Evolutionary conservation across 1,140 invertebrate species (phyloP).

Genomic region (Leucophenga varia): DNA sequence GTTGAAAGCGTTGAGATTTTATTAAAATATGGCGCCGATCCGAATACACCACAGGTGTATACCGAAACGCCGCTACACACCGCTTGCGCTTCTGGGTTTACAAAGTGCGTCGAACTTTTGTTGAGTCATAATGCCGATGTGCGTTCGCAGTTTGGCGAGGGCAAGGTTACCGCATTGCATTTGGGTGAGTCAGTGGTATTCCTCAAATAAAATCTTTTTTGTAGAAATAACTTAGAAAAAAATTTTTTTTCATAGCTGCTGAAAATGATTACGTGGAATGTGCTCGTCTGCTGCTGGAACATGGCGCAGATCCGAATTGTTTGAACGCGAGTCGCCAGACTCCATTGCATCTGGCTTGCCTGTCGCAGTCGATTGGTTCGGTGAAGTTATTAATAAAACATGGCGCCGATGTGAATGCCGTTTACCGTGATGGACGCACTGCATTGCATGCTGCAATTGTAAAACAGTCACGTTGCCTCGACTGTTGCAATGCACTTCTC

Average conservation of each 20-base stretch:
- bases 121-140: constrained; percentile 75
- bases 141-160: constrained; percentile 67
- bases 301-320: constrained; percentile 68
- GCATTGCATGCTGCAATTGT: constrained; percentile 79
- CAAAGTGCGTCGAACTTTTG: constrained; percentile 68
- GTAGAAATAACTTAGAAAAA: too few species aligned
- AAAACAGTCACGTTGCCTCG: constrained; percentile 70
- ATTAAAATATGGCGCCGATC: constrained; percentile 69
- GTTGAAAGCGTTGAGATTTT: constrained; percentile 69
- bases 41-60: constrained; percentile 78
- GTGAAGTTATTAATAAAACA: constrained; percentile 67
- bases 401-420: constrained; percentile 64
- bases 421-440: constrained; percentile 71
- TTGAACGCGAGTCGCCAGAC: constrained; percentile 74
- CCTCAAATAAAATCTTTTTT: neutral
- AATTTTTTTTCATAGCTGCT: constrained; percentile 58
- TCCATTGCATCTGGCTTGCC: constrained; percentile 74
- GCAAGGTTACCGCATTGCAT: constrained; percentile 74
- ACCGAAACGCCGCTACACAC: constrained; percentile 83
- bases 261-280: constrained; percentile 78
- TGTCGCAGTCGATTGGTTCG: constrained; percentile 73
- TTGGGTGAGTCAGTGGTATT: constrained; percentile 58
- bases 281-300: constrained; percentile 68
- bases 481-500: constrained; percentile 68
- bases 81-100: constrained; percentile 72